Base-by-base conservation (phyloP, 2,797 vertebrate genomes). In the Tapera naevia region DNA sequence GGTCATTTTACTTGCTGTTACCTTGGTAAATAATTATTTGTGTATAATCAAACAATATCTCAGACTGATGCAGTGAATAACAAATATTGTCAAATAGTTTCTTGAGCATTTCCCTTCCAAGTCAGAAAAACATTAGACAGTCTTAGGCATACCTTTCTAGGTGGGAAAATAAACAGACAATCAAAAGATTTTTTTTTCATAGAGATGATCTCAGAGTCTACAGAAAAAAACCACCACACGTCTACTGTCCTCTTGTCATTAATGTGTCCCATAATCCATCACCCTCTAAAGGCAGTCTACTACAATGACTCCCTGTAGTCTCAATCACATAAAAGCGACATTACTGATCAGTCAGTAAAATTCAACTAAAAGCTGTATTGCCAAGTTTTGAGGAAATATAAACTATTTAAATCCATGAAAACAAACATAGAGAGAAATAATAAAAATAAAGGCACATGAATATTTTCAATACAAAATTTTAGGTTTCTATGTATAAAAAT, bases 1-100 rank as follows among this genome's bases (percentile, higher is more conserved):
- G 18, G 18, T 9, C 1, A 60, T 67, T 85, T 89, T 93, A 78
- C 67, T 69, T 79, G 18, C 54, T 91, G 12, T 48, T 89, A 60
- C 37, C n/a, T 71, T 81, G 57, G 39, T 30, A 96, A 85, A 82
- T 66, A 94, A 76, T 62, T 88, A 78, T 88, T 61, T 92, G 6
- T 76, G 48, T 13, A 78, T 48, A 79, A 54, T 23, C 13, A 82
- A 89, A 33, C 6, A 30, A 6, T 50, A 71, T 48, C 27, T 78
- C 43, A 35, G 28, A n/a, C 6, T 39, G 27, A 45, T 72, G 13
- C 8, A 46, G 23, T 12, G 4, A 15, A 32, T 61, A 78, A 62
- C 9, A 88, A 80, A 60, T 85, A 87, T 65, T 83, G 41, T 41
- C 37, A 67, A 51, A 53, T 19, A 19, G 4, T 61, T 80, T 78